A percentile compares a stretch with the other conserved stretches of the same genome.
These are phyloP conservation scores for Netelia virgata DNA, from an alignment of 2,888 invertebrate species.

Conservation along the genomic window DNA sequence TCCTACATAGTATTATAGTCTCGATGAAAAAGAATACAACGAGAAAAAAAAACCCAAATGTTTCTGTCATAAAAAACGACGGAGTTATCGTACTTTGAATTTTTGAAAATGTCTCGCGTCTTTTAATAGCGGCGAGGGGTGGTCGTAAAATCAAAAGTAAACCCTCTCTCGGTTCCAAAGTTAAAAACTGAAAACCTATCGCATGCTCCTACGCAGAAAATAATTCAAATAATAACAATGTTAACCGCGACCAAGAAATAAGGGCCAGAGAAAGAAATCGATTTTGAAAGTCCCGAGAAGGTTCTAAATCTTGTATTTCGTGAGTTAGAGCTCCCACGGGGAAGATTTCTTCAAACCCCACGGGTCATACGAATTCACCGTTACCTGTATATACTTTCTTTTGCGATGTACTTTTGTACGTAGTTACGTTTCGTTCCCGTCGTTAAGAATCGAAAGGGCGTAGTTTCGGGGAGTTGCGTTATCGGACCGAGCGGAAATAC, in stretches of 20 bases:
- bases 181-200: too few species aligned
- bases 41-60: too few species aligned
- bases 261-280: not conserved
- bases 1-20: too few species aligned
- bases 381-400: not conserved
- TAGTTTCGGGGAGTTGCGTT: not conserved
- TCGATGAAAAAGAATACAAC: too few species aligned
- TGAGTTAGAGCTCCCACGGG: conserved; percentile 24
- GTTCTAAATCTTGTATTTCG: conserved; percentile 1
- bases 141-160: too few species aligned
- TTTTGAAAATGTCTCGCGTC: too few species aligned
- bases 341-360: conserved; percentile 6
- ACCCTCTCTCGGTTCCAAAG: too few species aligned
- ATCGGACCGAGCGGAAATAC: not conserved
- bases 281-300: conserved; percentile 1
- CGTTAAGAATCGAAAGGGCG: not conserved
- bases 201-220: not conserved
- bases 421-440: not conserved
- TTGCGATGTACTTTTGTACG: not conserved
- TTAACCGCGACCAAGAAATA: not conserved
- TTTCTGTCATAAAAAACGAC: too few species aligned
- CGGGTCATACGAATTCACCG: not conserved
- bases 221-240: not conserved
- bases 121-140: too few species aligned
- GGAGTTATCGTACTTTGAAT: too few species aligned